Evolutionary conservation across 2,113 vertebrate genomes (phyloP).

Genomic region (Macheiramphus alcinus): DNA sequence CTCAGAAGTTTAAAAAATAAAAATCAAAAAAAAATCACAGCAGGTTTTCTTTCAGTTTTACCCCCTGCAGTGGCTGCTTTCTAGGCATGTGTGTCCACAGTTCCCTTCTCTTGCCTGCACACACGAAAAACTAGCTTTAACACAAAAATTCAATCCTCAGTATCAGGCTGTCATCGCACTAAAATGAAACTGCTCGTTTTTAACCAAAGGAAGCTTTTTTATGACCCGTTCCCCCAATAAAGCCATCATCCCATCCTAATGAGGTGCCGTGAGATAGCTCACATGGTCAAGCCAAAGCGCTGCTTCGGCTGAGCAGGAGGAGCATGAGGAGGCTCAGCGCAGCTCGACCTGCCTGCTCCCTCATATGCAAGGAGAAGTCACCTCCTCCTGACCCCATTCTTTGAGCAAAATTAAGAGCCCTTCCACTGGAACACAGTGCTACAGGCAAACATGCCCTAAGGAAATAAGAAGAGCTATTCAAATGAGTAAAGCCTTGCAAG

Average conservation of each 20-base stretch:
- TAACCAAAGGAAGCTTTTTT: slow-evolving; percentile 23
- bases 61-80: not conserved
- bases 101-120: not conserved
- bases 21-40: not conserved
- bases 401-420: slow-evolving; percentile 1
- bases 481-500: not conserved
- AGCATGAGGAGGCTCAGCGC: fast-evolving
- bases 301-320: not conserved
- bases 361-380: not conserved
- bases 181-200: slow-evolving; percentile 12
- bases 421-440: not conserved
- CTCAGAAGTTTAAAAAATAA: not conserved
- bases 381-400: slow-evolving; percentile 10
- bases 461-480: not conserved
- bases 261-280: slow-evolving; percentile 44
- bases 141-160: not conserved
- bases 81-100: not conserved
- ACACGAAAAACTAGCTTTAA: not conserved
- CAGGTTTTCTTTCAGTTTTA: not conserved
- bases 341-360: not conserved
- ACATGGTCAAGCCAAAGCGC: not conserved
- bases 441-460: not conserved
- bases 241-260: slow-evolving; percentile 48
- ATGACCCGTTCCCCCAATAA: not conserved
- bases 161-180: not conserved